These are phyloP conservation scores for Amphimallon solstitiale DNA, from an alignment of 2,888 invertebrate species.

Conservation along the genomic window DNA sequence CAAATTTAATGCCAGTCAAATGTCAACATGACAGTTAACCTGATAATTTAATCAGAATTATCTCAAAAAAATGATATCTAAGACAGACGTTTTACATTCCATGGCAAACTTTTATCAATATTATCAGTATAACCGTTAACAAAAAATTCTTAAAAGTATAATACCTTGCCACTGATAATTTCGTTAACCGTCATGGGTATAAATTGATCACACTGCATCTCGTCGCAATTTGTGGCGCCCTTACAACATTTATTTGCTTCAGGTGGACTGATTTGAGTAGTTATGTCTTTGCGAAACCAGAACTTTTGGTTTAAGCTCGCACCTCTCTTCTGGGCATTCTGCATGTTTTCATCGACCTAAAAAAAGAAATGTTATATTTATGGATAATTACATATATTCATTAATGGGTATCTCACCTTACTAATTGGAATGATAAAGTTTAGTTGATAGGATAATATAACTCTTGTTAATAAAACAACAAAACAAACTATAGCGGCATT, in stretches of 20 bases:
- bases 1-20: too few relatives aligned
- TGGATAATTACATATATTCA: constrained; percentile 53
- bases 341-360: constrained; percentile 94
- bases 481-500: constrained; percentile 99
- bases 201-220: constrained; percentile 66
- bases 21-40: too few relatives aligned
- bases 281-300: constrained; percentile 90
- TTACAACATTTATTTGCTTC: constrained; percentile 61
- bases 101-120: too few relatives aligned
- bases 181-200: constrained; percentile 92
- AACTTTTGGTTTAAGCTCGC: constrained; percentile 87
- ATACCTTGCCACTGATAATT: constrained; percentile 94
- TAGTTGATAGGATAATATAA: constrained; percentile 94
- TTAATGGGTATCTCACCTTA: constrained; percentile 73
- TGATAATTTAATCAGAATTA: too few relatives aligned
- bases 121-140: neutral
- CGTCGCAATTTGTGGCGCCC: constrained; percentile 50
- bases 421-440: constrained; percentile 98
- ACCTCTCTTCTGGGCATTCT: constrained; percentile 90
- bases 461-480: constrained; percentile 94
- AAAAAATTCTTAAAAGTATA: neutral
- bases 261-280: constrained; percentile 65
- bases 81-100: too few relatives aligned
- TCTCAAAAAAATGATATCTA: too few relatives aligned
- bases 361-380: neutral